Evolutionary conservation across 2,888 invertebrate genomes (phyloP).

Genomic region (Brachycybe producta): DNA sequence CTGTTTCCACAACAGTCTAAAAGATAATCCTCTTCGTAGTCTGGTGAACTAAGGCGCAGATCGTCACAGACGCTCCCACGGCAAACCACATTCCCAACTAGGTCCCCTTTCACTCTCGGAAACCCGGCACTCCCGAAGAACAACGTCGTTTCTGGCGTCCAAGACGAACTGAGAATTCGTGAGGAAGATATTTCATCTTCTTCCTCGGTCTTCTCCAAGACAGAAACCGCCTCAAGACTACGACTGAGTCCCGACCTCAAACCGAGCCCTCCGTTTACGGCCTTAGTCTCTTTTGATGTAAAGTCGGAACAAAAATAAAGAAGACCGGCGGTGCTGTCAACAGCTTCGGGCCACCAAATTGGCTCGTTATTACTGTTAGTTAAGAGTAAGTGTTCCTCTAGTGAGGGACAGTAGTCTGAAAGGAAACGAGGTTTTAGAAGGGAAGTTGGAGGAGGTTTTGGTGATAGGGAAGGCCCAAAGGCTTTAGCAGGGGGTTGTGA

Average conservation of each 20-base stretch:
- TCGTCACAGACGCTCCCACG: constrained; percentile 22
- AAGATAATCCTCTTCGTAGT: constrained; percentile 20
- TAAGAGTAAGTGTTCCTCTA: not conserved
- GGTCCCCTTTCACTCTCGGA: not conserved
- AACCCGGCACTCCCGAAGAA: too few relatives aligned
- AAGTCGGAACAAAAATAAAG: too few relatives aligned
- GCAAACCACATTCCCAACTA: not conserved
- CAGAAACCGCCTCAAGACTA: constrained; percentile 1
- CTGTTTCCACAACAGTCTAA: constrained; percentile 3
- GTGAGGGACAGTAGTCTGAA: too few relatives aligned
- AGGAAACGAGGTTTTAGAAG: too few relatives aligned
- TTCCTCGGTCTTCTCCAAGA: not conserved
- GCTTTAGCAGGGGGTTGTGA: too few relatives aligned
- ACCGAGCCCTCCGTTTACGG: constrained; percentile 17
- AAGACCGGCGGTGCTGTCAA: not conserved
- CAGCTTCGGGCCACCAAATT: constrained; percentile 11
- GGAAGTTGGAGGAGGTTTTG: too few relatives aligned
- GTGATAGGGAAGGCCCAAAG: too few relatives aligned
- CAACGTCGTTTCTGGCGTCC: not conserved
- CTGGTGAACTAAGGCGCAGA: constrained; percentile 11
- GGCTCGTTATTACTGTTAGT: constrained; percentile 15
- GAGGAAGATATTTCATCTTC: not conserved
- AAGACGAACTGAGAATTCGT: not conserved
- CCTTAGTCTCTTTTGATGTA: not conserved
- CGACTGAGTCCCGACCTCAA: constrained; percentile 14